Evolutionary conservation across 30 jellyfish, hydroid and myxozoan genomes (phyloP), one percentile per base, ranked within the genome.

Genomic region (Pseudorhiza aurosa): DNA sequence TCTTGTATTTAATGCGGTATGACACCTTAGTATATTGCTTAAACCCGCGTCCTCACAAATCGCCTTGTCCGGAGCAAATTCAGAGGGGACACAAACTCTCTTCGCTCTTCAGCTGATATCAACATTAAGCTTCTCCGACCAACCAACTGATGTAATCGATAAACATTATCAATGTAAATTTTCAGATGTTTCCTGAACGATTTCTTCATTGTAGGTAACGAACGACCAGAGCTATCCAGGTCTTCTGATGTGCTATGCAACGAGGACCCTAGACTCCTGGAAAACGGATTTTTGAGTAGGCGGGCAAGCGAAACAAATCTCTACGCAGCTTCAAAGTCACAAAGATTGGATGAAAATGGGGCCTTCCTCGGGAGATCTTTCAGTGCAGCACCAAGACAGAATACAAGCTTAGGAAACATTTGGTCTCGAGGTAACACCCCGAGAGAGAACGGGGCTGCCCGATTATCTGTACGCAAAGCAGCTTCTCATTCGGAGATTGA

Each of bases 221-320:
- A 80, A 12, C 58, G 44, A 29, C 29, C 47, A 15, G 53, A 53
- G 17, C 18, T 80, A 1, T 80, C 91, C 0, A 64, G 36, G 27
- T 65, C 91, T 2, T 59, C 69, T 12, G 91, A 65, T 47, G 53
- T 80, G 8, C 69, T 64, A 22, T 51, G 31, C 42, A 14, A 36
- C 44, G 68, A 77, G 15, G 80, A 77, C 40, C 22, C 57, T 10
- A 56, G 56, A 7, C 55, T 78, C 9, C 51, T 75, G 22, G 65
- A 82, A 8, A 49, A 65, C 4, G 68, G 59, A 31, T 8, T 63
- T 0, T 51, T 57, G 14, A 65, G 81, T 56, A 56, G 91, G 28
- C 50, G 84, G 44, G 91, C 84, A 25, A 80, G 91, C 47, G 91
- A 80, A 27, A 80, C 83, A 0, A 80, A 58, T 37, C 77, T 76